Conservation (phyloP, 2,797 vertebrate genomes). For the Corythornis leucogaster region DNA sequence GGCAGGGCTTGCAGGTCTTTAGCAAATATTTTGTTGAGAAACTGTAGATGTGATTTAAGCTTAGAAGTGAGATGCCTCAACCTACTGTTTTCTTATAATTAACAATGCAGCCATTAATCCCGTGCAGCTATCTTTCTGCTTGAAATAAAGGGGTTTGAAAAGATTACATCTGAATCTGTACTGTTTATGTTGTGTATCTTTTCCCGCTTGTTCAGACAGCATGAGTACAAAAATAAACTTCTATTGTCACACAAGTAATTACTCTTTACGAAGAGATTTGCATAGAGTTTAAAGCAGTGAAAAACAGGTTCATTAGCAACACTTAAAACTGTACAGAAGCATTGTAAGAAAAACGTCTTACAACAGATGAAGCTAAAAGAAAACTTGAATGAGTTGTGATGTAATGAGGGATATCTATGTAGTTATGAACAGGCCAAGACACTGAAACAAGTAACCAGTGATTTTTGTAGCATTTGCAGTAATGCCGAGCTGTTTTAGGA, state of each 20-base stretch:
- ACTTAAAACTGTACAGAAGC: not conserved
- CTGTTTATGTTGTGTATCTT: not conserved
- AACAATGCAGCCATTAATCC: constrained; percentile 39
- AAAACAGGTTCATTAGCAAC: not conserved
- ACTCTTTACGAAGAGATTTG: not conserved
- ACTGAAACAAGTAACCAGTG: not conserved
- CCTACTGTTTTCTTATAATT: constrained; percentile 5
- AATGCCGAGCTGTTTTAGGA: not conserved
- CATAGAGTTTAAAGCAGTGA: not conserved
- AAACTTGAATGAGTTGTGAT: not conserved
- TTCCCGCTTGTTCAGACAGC: not conserved
- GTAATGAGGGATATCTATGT: not conserved
- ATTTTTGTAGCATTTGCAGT: not conserved
- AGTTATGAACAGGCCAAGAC: not conserved
- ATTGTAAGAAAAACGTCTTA: not conserved
- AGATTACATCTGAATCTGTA: not conserved
- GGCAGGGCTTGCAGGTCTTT: constrained; percentile 5
- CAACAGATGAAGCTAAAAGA: not conserved
- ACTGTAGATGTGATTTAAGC: not conserved
- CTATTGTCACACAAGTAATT: not conserved
- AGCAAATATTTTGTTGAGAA: constrained; percentile 49
- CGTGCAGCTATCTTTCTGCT: not conserved
- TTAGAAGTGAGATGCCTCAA: constrained; percentile 7
- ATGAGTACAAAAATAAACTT: not conserved
- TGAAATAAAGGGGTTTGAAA: not conserved